Conservation (phyloP, 2,113 vertebrate genomes). For the Pseudorectes ferrugineus region DNA sequence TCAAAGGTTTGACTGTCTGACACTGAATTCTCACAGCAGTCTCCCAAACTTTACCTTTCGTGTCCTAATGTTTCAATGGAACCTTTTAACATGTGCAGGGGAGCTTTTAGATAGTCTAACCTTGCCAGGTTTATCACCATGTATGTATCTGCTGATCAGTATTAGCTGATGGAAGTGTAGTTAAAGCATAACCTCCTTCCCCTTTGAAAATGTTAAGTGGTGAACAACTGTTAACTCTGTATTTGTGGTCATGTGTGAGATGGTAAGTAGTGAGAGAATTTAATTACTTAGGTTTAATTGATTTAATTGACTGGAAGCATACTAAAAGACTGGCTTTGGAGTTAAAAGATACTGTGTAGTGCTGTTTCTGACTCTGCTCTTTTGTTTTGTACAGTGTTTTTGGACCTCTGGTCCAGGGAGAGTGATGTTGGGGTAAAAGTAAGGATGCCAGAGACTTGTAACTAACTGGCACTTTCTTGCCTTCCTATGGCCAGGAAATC, state of each 20-base stretch:
- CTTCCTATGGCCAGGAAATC: neutral
- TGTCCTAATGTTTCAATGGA: neutral
- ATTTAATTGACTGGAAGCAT: neutral
- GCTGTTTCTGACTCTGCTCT: neutral
- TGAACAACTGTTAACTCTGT: neutral
- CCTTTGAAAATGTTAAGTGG: neutral
- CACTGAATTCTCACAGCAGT: neutral
- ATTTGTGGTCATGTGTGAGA: neutral
- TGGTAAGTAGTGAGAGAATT: neutral
- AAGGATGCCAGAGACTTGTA: neutral
- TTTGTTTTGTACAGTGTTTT: neutral
- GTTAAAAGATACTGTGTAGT: neutral
- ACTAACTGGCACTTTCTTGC: neutral
- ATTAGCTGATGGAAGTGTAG: neutral
- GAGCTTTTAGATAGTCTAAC: neutral
- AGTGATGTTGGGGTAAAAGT: neutral
- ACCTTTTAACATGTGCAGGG: neutral
- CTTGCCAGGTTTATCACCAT: neutral
- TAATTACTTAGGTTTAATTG: neutral
- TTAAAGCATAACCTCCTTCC: neutral
- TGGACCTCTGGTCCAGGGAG: neutral
- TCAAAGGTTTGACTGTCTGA: neutral
- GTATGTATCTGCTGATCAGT: neutral
- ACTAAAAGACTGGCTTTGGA: neutral
- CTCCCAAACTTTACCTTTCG: neutral